Percentiles rank a stretch among this genome's conserved stretches.
These are phyloP conservation scores for Danionella dracula DNA, from an alignment of 2,797 vertebrate genomes.

Conservation along the genomic window DNA sequence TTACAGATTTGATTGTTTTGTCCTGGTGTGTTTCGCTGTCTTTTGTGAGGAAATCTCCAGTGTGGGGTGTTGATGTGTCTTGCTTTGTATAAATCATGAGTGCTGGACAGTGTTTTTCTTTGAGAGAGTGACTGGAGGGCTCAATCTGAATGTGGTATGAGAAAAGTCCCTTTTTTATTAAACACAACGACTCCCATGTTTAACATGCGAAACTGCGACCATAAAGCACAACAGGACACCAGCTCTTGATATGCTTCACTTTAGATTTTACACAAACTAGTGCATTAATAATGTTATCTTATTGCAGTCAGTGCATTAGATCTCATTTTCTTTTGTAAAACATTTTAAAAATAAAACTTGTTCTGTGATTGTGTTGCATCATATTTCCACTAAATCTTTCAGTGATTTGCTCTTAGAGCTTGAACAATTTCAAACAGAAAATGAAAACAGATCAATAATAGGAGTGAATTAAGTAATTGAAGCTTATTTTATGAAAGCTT, in stretches of 20 bases:
- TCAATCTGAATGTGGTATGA: not conserved
- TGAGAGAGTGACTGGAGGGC: not conserved
- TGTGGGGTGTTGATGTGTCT: conserved; percentile 59
- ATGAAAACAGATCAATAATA: too few relatives aligned
- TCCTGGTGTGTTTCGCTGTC: conserved; percentile 47
- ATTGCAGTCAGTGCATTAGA: not conserved
- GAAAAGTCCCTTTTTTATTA: not conserved
- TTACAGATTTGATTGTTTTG: conserved; percentile 62
- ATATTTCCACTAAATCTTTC: too few relatives aligned
- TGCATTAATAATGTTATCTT: conserved; percentile 12
- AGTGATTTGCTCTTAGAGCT: too few relatives aligned
- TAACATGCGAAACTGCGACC: conserved; percentile 5
- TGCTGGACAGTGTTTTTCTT: not conserved
- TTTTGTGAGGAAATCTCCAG: conserved; percentile 74
- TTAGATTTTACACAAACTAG: conserved; percentile 12
- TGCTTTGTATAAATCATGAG: conserved; percentile 5
- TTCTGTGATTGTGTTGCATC: not conserved
- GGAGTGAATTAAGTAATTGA: too few relatives aligned
- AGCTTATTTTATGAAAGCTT: too few relatives aligned
- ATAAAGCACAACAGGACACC: conserved; percentile 14
- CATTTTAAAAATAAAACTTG: not conserved
- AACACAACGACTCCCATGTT: not conserved
- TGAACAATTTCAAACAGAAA: too few relatives aligned
- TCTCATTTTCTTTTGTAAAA: not conserved
- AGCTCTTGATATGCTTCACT: conserved; percentile 29